phyloP scores from a whole-genome alignment of 2,888 invertebrate species.

The Conistra vaccinii region DNA sequence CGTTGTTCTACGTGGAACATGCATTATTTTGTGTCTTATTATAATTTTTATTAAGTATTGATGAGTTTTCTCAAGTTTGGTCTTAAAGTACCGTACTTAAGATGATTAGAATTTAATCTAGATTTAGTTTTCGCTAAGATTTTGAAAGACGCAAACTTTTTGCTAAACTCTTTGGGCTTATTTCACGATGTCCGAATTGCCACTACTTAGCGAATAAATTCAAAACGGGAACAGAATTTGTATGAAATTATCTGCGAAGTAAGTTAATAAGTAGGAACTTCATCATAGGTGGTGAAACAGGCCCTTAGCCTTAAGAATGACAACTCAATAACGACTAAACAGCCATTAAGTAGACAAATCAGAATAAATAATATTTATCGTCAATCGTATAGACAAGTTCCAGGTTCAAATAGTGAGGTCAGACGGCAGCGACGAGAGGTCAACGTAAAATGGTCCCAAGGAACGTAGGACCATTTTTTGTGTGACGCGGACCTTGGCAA shows the following conservation, averaged over 20 bases:
- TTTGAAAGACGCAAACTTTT: neutral
- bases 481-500: constrained; percentile 21
- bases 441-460: constrained; percentile 40
- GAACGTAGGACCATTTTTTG: constrained; percentile 7
- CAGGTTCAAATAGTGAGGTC: constrained; percentile 3
- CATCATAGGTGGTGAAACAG: too few relatives aligned
- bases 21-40: constrained; percentile 67
- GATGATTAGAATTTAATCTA: neutral
- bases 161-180: too few relatives aligned
- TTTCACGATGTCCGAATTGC: too few relatives aligned
- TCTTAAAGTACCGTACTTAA: neutral
- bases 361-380: neutral
- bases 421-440: constrained; percentile 12
- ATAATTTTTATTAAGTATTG: constrained; percentile 31
- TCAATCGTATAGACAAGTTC: constrained; percentile 16
- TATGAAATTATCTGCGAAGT: too few relatives aligned
- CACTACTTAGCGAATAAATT: too few relatives aligned
- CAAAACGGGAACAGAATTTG: too few relatives aligned
- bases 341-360: neutral
- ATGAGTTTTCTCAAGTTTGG: neutral
- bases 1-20: constrained; percentile 72
- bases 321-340: neutral
- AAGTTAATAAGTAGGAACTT: too few relatives aligned
- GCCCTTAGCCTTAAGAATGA: neutral
- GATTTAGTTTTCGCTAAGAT: neutral